Conservation (phyloP, 2,888 invertebrate genomes). For the Volucella inanis region DNA sequence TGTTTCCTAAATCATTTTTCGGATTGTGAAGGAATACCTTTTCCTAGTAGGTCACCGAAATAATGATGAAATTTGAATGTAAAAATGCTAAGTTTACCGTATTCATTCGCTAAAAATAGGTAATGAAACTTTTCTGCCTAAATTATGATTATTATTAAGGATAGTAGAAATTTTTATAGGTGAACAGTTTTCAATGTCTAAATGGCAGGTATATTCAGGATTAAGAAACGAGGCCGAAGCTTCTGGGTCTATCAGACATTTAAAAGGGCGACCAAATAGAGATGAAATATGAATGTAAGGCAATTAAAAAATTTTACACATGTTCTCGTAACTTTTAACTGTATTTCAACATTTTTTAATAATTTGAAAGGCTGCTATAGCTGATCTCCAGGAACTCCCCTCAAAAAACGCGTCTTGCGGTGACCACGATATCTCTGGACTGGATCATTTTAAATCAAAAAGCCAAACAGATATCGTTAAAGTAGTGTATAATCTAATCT, state of each 20-base stretch:
- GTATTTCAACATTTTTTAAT: no score
- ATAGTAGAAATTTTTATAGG: constrained; percentile 18
- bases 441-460: no score
- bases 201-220: not conserved
- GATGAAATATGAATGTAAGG: constrained; percentile 3
- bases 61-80: not conserved
- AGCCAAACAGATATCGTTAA: no score
- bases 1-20: constrained; percentile 1
- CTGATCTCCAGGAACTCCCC: no score
- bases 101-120: constrained; percentile 35
- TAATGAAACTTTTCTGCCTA: constrained; percentile 14
- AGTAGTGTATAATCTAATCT: no score
- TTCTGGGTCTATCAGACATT: no score
- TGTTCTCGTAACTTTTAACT: no score
- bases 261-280: constrained; percentile 2
- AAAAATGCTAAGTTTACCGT: not conserved
- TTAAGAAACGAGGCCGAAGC: constrained; percentile 22
- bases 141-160: constrained; percentile 12
- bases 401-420: no score
- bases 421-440: no score
- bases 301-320: no score
- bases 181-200: not conserved
- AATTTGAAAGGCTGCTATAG: no score
- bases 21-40: not conserved
- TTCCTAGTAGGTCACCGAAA: not conserved